Evolutionary conservation across 2,113 vertebrate species (phyloP).

Genomic region (Leucopsar rothschildi): DNA sequence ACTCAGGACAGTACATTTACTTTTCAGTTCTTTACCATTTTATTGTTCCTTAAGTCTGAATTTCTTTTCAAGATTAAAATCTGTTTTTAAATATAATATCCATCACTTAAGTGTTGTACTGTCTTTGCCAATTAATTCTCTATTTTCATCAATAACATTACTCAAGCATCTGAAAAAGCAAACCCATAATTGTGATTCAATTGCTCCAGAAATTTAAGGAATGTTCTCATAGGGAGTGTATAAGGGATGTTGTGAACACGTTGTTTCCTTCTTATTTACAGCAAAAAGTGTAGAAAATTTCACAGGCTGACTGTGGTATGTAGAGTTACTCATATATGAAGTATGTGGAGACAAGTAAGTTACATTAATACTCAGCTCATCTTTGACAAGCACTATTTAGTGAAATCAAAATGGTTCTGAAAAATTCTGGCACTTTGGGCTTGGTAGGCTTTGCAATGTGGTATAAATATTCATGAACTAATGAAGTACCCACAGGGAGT

Average conservation of each 20-base stretch:
- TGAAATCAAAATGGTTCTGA: conserved; percentile 32
- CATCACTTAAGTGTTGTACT: not conserved
- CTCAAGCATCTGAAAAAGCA: not conserved
- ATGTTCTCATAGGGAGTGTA: not conserved
- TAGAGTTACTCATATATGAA: not conserved
- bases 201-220: not conserved
- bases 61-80: not conserved
- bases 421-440: not conserved
- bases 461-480: conserved; percentile 59
- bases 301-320: not conserved
- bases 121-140: not conserved
- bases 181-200: not conserved
- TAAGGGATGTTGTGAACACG: not conserved
- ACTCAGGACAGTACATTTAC: not conserved
- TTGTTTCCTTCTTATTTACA: not conserved
- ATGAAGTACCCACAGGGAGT: conserved; percentile 41
- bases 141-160: not conserved
- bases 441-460: conserved; percentile 14
- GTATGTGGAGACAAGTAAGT: not conserved
- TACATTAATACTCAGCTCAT: not conserved
- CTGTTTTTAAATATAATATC: not conserved
- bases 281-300: not conserved
- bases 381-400: not conserved
- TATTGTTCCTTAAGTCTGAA: not conserved
- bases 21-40: not conserved